Base-by-base conservation (phyloP, 1,140 invertebrate genomes). In the Hycleus cichorii region DNA sequence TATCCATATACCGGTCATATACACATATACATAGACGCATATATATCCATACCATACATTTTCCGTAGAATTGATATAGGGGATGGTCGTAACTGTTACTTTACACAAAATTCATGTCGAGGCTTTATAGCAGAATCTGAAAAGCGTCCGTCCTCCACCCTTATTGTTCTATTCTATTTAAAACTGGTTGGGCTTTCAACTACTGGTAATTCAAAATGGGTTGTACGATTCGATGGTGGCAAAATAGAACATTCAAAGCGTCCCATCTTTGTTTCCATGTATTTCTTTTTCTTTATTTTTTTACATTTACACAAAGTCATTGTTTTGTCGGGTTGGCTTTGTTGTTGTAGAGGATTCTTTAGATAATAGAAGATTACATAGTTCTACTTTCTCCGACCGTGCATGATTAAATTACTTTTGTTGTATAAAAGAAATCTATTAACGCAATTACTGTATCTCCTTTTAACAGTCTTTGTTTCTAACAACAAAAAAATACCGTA, bases 81-180 rank as follows among this genome's bases (percentile, higher is more conserved):
- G 7, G 32, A 32, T 57, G 47, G 54, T 39, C 47, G 54, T 57
- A 49, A 57, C 47, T 47, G 54, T 57, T 48, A 47, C 39, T 57
- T 57, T 47, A 39, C 46, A 57, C 54, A 46, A 39, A 49, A 57
- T 48, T 48, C 54, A 48, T 48, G 54, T 49, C 47, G 47, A 32
- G 7, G 54, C 54, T 57, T 57, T 57, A 57, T 48, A 47, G 54
- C 26, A 32, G 46, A 38, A 48, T 32, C 39, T 49, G 39, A 49
- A 57, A 57, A 49, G 54, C 56, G 25, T 24, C 56, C 18, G 18
- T 18, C 18, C 18, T 18, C 18, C 18, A 18, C 40, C 48, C 51
- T 59, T 55, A 59, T 55, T 59, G 58, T 59, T 55, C 58, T 55
- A 50, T 59, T 55, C 52, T 60, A 56, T 60, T 60, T 56, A 60